A percentile compares a stretch with the other conserved stretches of the same genome.
phyloP scores from a whole-genome alignment of 2,797 vertebrate species.

The Enteromius thamalakanensis region DNA sequence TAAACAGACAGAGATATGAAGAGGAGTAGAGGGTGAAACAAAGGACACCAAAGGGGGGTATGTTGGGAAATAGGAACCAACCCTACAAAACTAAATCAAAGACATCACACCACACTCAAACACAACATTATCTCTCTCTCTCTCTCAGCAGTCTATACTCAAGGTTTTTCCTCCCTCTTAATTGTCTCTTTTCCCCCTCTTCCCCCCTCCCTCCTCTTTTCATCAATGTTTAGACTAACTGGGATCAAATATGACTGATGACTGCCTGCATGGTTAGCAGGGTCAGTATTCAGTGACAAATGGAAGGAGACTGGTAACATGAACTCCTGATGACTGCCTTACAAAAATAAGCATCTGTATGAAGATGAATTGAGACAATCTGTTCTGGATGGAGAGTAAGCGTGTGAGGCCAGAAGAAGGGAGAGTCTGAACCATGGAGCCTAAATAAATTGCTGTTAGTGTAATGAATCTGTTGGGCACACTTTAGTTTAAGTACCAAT shows the following conservation, averaged over 20 bases:
- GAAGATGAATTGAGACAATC: conserved; percentile 65
- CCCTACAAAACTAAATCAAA: neutral
- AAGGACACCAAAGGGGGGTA: neutral
- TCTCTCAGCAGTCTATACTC: neutral
- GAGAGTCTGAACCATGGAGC: neutral
- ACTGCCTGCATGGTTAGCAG: conserved; percentile 62
- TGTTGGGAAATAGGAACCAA: conserved; percentile 30
- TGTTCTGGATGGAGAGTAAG: conserved; percentile 38
- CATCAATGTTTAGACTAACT: conserved; percentile 75
- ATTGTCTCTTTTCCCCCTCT: neutral
- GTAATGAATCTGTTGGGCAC: neutral
- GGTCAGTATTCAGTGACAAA: conserved; percentile 70
- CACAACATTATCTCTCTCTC: conserved; percentile 3
- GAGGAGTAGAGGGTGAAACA: neutral
- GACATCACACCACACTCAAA: conserved; percentile 6
- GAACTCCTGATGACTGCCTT: conserved; percentile 67
- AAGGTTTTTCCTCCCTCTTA: conserved; percentile 8
- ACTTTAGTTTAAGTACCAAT: neutral
- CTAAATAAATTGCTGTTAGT: neutral
- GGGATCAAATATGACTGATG: conserved; percentile 73
- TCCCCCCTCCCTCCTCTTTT: neutral
- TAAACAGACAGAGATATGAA: conserved; percentile 58
- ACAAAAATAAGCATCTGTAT: conserved; percentile 66
- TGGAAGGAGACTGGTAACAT: conserved; percentile 65
- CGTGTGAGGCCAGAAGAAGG: conserved; percentile 15